Evolutionary conservation across 92 coral and sea anemone genomes (phyloP).

Genomic region (Phenganax marumi): DNA sequence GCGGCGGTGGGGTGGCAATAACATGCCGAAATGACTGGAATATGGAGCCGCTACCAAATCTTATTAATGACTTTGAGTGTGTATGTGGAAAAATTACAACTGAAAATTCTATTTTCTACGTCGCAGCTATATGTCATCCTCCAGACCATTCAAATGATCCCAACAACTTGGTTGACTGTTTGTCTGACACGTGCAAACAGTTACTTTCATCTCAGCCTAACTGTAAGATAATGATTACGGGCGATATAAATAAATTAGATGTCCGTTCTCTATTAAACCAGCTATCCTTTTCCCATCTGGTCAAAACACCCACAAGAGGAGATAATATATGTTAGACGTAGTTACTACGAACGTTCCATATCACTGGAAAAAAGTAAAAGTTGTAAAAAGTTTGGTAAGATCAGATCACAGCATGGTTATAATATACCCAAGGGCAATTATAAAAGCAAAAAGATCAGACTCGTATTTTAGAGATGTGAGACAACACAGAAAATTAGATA

Average conservation of each 20-base stretch:
- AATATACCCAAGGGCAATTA: too few species aligned
- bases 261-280: conserved; percentile 43
- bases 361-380: conserved; percentile 50
- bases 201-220: conserved; percentile 40
- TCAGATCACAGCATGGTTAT: conserved; percentile 56
- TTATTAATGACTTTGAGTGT: conserved; percentile 53
- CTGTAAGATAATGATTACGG: conserved; percentile 53
- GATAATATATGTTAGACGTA: conserved; percentile 57
- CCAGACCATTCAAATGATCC: too few species aligned
- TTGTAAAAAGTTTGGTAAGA: conserved; percentile 51
- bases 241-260: conserved; percentile 63
- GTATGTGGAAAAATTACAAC: conserved; percentile 53
- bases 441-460: too few species aligned
- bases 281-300: conserved; percentile 50
- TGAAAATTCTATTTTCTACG: conserved; percentile 49
- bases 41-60: conserved; percentile 16
- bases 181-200: conserved; percentile 56
- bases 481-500: conserved; percentile 50
- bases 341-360: conserved; percentile 57
- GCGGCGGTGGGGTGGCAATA: conserved; percentile 51
- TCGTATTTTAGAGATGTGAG: too few species aligned
- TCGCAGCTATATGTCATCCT: too few species aligned
- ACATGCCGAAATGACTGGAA: conserved; percentile 56
- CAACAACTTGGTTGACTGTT: too few species aligned
- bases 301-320: conserved; percentile 49